phyloP scores from a whole-genome alignment of 2,888 invertebrate species.

The Lacanobia oleracea region DNA sequence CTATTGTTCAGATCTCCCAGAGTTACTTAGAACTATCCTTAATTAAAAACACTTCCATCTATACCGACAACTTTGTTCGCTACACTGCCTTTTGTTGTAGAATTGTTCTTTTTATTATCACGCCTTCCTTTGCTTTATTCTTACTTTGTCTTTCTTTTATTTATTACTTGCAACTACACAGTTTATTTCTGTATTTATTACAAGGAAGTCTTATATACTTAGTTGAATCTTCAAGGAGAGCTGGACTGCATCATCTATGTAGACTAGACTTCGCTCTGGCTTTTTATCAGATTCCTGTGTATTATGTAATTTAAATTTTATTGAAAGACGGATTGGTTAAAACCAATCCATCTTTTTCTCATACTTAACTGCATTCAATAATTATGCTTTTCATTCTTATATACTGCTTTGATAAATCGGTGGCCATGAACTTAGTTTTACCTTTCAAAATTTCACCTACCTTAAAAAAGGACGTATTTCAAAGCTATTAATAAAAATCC shows the following conservation, averaged over 20 bases:
- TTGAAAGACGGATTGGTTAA: not conserved
- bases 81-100: not conserved
- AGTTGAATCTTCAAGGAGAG: not conserved
- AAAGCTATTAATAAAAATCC: conserved; percentile 41
- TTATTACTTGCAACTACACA: conserved; percentile 4
- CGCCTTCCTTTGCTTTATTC: conserved; percentile 4
- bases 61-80: conserved; percentile 6
- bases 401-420: not conserved
- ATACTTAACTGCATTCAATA: not conserved
- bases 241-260: not conserved
- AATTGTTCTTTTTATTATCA: conserved; percentile 14
- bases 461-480: conserved; percentile 12
- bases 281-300: not conserved
- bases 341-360: too few relatives aligned
- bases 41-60: conserved; percentile 39
- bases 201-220: not conserved
- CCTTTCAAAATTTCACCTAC: not conserved
- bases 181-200: not conserved
- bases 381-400: not conserved
- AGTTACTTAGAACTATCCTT: conserved; percentile 17
- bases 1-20: conserved; percentile 6
- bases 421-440: not conserved
- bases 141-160: conserved; percentile 1
- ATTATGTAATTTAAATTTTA: not conserved
- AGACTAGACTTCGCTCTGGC: not conserved